Evolutionary conservation across 2,113 vertebrate species (phyloP).

Genomic region (Camelus bactrianus): DNA sequence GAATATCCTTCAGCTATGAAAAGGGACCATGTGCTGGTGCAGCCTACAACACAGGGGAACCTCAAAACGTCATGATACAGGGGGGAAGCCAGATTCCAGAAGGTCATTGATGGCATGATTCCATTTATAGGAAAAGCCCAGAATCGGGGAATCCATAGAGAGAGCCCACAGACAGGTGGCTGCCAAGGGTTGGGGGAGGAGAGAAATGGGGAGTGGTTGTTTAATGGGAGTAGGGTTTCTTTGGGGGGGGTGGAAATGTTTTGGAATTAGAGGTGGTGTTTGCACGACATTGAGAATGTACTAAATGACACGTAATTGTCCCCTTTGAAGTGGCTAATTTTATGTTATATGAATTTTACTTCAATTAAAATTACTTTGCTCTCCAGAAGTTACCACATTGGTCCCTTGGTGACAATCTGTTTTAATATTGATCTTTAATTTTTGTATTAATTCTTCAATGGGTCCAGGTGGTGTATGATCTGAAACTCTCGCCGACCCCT

Average conservation of each 20-base stretch:
- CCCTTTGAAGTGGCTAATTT: neutral
- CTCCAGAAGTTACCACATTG: neutral
- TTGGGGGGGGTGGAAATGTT: neutral
- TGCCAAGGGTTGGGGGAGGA: neutral
- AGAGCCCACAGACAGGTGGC: neutral
- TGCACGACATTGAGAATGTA: neutral
- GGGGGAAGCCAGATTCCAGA: neutral
- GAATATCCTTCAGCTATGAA: neutral
- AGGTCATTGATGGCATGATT: neutral
- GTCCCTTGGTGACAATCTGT: neutral
- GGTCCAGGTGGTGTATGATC: neutral
- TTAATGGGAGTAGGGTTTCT: neutral
- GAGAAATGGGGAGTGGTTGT: neutral
- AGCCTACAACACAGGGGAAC: neutral
- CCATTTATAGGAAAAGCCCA: neutral
- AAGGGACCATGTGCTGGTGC: neutral
- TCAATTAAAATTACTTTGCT: neutral
- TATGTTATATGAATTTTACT: neutral
- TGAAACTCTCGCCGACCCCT: neutral
- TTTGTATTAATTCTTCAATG: neutral
- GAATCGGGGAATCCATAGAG: neutral
- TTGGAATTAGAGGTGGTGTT: neutral
- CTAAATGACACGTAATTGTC: neutral
- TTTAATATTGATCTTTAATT: neutral
- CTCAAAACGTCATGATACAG: neutral